These are phyloP conservation scores for Thunnus thynnus DNA, from an alignment of 2,113 vertebrate genomes.

Conservation along the genomic window DNA sequence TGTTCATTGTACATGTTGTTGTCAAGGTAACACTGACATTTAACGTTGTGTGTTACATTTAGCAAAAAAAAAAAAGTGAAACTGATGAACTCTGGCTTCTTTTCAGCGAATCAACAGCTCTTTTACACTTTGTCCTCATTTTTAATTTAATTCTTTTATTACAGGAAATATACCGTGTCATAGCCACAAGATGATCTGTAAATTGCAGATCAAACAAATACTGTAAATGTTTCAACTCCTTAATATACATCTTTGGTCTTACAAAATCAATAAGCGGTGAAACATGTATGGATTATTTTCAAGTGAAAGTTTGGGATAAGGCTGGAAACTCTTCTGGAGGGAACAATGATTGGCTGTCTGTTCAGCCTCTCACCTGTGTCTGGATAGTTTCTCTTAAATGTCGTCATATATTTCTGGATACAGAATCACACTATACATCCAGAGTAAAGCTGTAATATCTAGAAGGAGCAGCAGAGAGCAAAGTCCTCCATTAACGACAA, in stretches of 20 bases:
- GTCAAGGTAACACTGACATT: too few relatives aligned
- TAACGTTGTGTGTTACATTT: too few relatives aligned
- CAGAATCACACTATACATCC: not conserved
- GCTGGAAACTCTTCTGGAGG: not conserved
- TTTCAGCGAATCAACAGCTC: not conserved
- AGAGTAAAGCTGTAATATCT: slow-evolving; percentile 31
- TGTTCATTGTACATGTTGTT: not conserved
- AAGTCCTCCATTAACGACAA: slow-evolving; percentile 11
- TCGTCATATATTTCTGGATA: not conserved
- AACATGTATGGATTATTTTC: not conserved
- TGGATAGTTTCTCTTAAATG: not conserved
- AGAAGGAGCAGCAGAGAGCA: slow-evolving; percentile 41
- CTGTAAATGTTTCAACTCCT: slow-evolving; percentile 16
- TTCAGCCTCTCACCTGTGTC: not conserved
- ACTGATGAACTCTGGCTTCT: too few relatives aligned
- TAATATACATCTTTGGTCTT: not conserved
- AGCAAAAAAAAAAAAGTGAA: too few relatives aligned
- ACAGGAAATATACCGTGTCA: slow-evolving; percentile 1
- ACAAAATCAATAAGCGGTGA: slow-evolving; percentile 29
- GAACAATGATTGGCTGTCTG: slow-evolving; percentile 10
- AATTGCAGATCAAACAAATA: not conserved
- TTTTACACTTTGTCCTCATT: not conserved
- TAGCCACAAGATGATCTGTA: not conserved
- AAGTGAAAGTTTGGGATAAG: not conserved
- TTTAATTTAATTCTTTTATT: not conserved